Base-by-base conservation (phyloP, 2,797 vertebrate species). In the Oreochromis grahami region DNA sequence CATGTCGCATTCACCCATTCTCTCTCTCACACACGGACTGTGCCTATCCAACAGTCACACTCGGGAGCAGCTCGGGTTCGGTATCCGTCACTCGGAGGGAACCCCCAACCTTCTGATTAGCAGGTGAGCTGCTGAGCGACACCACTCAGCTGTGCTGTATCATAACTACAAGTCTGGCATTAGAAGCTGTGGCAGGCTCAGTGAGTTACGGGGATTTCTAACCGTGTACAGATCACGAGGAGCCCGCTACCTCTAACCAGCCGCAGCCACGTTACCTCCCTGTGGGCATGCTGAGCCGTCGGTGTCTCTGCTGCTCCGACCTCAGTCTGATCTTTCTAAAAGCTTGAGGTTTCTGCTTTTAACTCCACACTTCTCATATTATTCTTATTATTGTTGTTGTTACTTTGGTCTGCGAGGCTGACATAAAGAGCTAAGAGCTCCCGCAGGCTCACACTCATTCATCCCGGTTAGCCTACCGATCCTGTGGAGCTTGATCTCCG, bases 341-440 rank as follows among this genome's bases (percentile, higher is more conserved):
- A 68, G 36, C 36, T 41, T n/a, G 43, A 43, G n/a, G 2, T 24
- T 21, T 68, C 2, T 24, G 36, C n/a, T 24, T 43, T 68, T 1
- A 21, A 21, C 10, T 36, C 19, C 34, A 0, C 2, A 0, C 13
- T 38, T n/a, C 10, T 63, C 17, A 0, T 63, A 63, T n/a, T 7
- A 2, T 58, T 14, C 7, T 53, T 24, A 4, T 51, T 2, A 12
- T 53, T 1, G 1, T 15, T 14, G 2, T 19, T 19, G 17, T 50
- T 11, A 56, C 17, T 34, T n/a, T 63, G 32, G 32, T 60, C 17
- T 36, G 9, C 5, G 56, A 60, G 58, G 58, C 0, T 60, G 32
- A n/a, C 6, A 2, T 5, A 36, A 63, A n/a, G 10, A 36, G 6
- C 34, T 63, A 6, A 17, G 19, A 63, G 58, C 58, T 36, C 32